Base-by-base conservation (phyloP, 2,888 invertebrate genomes). In the Tipula helvola region DNA sequence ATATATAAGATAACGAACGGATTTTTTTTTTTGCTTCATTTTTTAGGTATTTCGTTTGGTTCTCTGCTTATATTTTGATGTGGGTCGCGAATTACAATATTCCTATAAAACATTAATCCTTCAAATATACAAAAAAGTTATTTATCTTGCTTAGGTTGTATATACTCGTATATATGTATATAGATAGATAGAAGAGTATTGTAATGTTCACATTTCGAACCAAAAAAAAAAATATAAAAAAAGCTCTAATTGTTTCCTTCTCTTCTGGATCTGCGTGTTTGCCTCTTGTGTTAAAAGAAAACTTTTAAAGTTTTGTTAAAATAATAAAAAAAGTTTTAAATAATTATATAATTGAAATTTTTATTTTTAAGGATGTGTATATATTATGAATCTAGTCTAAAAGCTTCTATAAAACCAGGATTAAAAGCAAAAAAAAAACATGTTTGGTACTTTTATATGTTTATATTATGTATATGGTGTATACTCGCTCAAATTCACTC, bases 51-150 rank as follows among this genome's bases (percentile, higher is more conserved):
- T 71, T 71, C 71, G 71, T 71, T 71, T 71, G 18, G 71, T 71
- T 71, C 71, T 71, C n/a, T 28, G n/a, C 52, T 52, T 52, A 16
- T 71, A 28, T 71, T 71, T 71, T 71, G 71, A 71, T 71, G 71
- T 71, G 71, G 71, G 71, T 71, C 71, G 71, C 71, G 71, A 71
- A 71, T 71, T 71, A 71, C 71, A 71, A 71, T 71, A 71, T 71
- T 71, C 71, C 71, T 28, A 28, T 28, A 71, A 71, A 71, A 71
- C 71, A 71, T 71, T 71, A 71, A 71, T 71, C 71, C 71, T 71
- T 71, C 71, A 71, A 71, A 71, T 71, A 71, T 71, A 71, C 71
- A 71, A 71, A 71, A 71, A 71, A 71, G 71, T 71, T 71, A 71
- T 71, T 71, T 71, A 71, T 71, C 71, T 71, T 71, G 71, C 71